Percentiles rank a stretch among this genome's conserved stretches.
Evolutionary conservation across 2,113 vertebrate species (phyloP).

Genomic region (Lamprologus speciosus): DNA sequence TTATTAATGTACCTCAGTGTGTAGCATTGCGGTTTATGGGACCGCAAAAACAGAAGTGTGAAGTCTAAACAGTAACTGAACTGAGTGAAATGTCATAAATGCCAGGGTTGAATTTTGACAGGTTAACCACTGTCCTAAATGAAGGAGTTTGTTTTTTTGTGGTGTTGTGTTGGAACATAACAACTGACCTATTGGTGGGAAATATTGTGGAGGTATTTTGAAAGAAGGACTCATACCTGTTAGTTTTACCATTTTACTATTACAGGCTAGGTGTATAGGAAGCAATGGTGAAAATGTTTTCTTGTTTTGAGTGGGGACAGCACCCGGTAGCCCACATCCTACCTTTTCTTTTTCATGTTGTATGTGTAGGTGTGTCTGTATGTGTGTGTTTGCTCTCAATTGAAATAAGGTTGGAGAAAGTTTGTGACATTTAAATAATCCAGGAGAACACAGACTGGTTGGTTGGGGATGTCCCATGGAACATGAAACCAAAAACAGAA

Average conservation of each 20-base stretch:
- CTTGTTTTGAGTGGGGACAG: conserved; percentile 21
- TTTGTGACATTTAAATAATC: conserved; percentile 20
- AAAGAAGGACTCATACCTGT: not conserved
- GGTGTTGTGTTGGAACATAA: not conserved
- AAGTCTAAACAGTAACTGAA: not conserved
- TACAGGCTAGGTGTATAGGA: not conserved
- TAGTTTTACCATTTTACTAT: not conserved
- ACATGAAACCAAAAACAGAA: conserved; percentile 35
- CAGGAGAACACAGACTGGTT: conserved; percentile 11
- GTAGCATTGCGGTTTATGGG: not conserved
- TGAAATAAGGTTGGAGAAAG: conserved; percentile 5
- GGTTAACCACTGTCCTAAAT: not conserved
- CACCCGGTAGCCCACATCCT: conserved; percentile 2
- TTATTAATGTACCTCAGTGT: not conserved
- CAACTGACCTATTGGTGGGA: not conserved
- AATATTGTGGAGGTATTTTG: not conserved
- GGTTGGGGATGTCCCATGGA: conserved; percentile 42
- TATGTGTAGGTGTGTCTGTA: not conserved
- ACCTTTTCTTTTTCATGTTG: not conserved
- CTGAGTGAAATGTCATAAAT: not conserved
- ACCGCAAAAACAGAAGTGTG: not conserved
- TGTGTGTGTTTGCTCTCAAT: not conserved
- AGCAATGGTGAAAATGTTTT: not conserved
- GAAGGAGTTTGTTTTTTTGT: not conserved
- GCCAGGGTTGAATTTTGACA: not conserved